Evolutionary conservation across 2,797 vertebrate species (phyloP).

Genomic region (Borostomias antarcticus): DNA sequence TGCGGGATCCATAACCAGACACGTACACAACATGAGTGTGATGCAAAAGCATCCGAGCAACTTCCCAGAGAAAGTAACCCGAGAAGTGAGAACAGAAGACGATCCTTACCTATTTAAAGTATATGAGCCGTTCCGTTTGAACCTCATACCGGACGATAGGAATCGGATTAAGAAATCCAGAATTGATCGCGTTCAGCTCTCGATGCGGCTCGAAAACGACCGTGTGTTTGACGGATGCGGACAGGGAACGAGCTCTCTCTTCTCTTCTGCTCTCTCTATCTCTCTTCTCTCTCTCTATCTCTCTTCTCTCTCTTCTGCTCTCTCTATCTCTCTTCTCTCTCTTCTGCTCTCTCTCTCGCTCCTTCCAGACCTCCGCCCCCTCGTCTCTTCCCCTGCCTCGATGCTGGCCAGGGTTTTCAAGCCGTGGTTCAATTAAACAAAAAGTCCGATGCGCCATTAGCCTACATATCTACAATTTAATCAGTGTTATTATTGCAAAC

Average conservation of each 20-base stretch:
- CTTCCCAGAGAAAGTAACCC: not conserved
- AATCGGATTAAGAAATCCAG: conserved; percentile 83
- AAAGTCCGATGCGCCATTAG: too few species aligned
- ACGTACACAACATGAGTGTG: not conserved
- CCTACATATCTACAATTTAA: too few species aligned
- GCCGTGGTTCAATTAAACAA: too few species aligned
- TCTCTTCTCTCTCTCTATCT: not conserved
- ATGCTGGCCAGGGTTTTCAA: conserved; percentile 65
- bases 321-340: not conserved
- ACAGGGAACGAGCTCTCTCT: conserved; percentile 37
- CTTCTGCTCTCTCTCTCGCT: conserved; percentile 8
- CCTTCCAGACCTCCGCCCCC: conserved; percentile 10
- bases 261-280: not conserved
- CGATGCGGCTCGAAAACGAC: conserved; percentile 45
- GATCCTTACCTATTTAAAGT: conserved; percentile 86
- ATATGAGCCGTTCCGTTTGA: conserved; percentile 86
- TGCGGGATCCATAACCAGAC: too few species aligned
- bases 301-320: not conserved
- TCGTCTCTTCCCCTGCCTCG: conserved; percentile 48
- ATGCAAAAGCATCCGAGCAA: not conserved
- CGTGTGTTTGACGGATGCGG: conserved; percentile 37
- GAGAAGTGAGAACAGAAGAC: conserved; percentile 12
- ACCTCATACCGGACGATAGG: conserved; percentile 81
- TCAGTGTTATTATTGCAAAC: not conserved
- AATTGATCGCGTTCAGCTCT: conserved; percentile 64